Evolutionary conservation across 2,888 invertebrate genomes (phyloP).

Genomic region (Dione juno): DNA sequence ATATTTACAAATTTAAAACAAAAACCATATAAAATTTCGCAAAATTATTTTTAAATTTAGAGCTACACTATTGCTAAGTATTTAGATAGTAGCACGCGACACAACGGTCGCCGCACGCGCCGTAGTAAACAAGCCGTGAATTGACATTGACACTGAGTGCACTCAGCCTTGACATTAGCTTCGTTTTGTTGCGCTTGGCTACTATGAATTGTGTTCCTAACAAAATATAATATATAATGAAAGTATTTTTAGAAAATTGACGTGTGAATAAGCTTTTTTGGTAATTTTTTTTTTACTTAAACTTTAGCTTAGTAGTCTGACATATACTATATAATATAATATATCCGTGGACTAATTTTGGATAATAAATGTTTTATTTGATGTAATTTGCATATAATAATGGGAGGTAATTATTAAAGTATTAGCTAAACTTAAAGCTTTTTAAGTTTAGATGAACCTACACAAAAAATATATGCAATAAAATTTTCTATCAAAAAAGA

Average conservation of each 20-base stretch:
- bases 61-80: not conserved
- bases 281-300: not conserved
- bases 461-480: not conserved
- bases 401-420: not conserved
- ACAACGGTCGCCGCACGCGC: constrained; percentile 33
- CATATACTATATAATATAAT: not conserved
- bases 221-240: not conserved
- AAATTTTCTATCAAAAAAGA: not conserved
- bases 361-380: no score
- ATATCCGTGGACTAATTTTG: no score
- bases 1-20: no score
- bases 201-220: not conserved
- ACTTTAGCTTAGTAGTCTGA: not conserved
- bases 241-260: not conserved
- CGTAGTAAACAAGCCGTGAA: constrained; percentile 35
- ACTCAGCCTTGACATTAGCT: constrained; percentile 40
- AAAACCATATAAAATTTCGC: no score
- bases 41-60: not conserved
- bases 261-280: not conserved
- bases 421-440: not conserved
- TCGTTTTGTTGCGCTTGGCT: constrained; percentile 42
- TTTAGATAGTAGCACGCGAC: constrained; percentile 18
- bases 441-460: not conserved
- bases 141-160: constrained; percentile 32
- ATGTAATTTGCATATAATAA: no score